Base-by-base conservation (phyloP, 2,888 invertebrate genomes). In the Erebia aethiops region DNA sequence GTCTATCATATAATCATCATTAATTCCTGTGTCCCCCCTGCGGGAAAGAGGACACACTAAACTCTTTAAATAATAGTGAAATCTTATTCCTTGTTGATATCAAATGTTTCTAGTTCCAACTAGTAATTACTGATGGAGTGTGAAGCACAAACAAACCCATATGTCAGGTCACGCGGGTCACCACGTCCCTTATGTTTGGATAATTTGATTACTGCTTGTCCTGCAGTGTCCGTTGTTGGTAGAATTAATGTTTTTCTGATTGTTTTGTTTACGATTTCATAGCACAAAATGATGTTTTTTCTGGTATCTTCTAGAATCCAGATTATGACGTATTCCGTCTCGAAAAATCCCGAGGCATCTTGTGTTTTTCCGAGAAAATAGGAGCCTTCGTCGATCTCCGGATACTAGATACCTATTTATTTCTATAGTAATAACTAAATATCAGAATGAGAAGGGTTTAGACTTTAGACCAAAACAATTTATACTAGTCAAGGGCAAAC, bases 131-230 rank as follows among this genome's bases (percentile, higher is more conserved):
- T 14, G 2, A 3, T 7, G 13, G 5, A 49, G 35, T 57, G 66
- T 54, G 14, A 1, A 21, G 18, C 52, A 62, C 60, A 71, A 74
- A 69, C 35, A 69, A 49, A 18, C 52, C 65, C 75, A 75, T 75
- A 66, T 75, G 75, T 21, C 58, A 67, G 75, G 75, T 75, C 72
- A 69, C 13, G 21, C 68, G 58, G 63, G 75, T 75, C 74, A 71
- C 75, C 60, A 61, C 52, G 60, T 18, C 70, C 72, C 74, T 69
- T 70, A 58, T 74, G 74, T 72, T 68, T 67, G 66, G 52, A 60
- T 75, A 75, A 75, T 75, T 74, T 74, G 66, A 75, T 75, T 74
- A 75, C 56, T 8, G 54, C 54, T 65, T 51, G 60, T 67, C 52
- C 61, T 35, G 58, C 21, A 41, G 60, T 54, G 21, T 49, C 51